Evolutionary conservation across 2,797 vertebrate genomes (phyloP).

Genomic region (Myotis daubentonii): DNA sequence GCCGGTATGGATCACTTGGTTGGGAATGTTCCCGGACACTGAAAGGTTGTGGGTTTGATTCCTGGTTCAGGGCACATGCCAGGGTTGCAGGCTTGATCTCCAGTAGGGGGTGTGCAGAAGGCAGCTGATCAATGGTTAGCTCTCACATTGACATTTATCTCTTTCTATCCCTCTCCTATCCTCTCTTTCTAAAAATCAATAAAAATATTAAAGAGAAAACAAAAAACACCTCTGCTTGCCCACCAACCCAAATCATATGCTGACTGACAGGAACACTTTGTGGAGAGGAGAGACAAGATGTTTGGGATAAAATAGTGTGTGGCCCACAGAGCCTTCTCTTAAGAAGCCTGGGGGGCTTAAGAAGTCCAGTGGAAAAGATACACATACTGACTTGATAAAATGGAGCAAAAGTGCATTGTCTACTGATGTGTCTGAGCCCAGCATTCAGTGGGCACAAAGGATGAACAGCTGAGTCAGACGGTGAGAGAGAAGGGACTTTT

Average conservation of each 20-base stretch:
- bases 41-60: not conserved
- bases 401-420: not conserved
- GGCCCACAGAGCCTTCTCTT: not conserved
- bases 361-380: not conserved
- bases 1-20: not conserved
- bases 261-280: not conserved
- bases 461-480: not conserved
- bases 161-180: not conserved
- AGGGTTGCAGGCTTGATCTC: not conserved
- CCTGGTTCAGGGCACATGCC: not conserved
- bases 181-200: not conserved
- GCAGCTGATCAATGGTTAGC: not conserved
- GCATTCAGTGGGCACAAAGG: not conserved
- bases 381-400: not conserved
- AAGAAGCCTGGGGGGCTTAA: not conserved
- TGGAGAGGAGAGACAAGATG: not conserved
- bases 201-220: not conserved
- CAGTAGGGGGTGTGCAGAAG: not conserved
- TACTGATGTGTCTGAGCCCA: not conserved
- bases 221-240: not conserved
- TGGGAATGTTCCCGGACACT: not conserved
- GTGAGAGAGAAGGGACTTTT: not conserved
- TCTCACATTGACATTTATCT: not conserved
- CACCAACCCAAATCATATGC: not conserved
- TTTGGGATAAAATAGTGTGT: not conserved